Percentiles rank a stretch among this genome's conserved stretches.
phyloP scores from a whole-genome alignment of 2,113 vertebrate species.

The Rhabdomys dilectus region DNA sequence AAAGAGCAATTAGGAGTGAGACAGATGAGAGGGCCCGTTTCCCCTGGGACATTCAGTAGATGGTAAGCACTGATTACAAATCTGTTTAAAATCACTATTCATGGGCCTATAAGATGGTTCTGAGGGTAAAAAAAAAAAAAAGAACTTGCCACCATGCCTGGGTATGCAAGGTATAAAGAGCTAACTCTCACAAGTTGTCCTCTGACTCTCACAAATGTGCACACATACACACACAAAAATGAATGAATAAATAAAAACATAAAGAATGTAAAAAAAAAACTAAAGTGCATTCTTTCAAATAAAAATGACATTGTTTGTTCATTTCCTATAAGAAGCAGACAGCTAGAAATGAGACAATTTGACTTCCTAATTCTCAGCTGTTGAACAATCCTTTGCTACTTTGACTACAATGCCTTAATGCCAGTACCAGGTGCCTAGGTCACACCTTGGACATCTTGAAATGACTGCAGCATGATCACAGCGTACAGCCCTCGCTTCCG shows the following conservation, averaged over 20 bases:
- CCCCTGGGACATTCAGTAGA: not conserved
- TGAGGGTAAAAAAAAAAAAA: not conserved
- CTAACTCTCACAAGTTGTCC: not conserved
- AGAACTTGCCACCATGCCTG: not conserved
- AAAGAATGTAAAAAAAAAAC: not conserved
- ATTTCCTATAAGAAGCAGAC: not conserved
- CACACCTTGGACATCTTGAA: not conserved
- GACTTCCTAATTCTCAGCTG: not conserved
- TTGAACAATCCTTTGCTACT: not conserved
- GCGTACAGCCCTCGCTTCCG: not conserved
- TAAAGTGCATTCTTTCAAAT: not conserved
- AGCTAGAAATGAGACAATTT: not conserved
- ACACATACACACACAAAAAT: not conserved
- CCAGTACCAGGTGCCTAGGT: not conserved
- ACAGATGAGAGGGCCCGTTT: too few relatives aligned
- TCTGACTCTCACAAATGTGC: not conserved
- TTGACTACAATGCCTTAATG: not conserved
- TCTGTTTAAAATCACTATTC: not conserved
- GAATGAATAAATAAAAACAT: not conserved
- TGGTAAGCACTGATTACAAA: not conserved
- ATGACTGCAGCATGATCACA: not conserved
- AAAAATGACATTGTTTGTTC: not conserved
- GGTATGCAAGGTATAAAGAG: not conserved
- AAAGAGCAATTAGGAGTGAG: not conserved
- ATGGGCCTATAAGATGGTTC: not conserved